Base-by-base conservation (phyloP, 2,888 invertebrate species). In the Euspilapteryx auroguttella region DNA sequence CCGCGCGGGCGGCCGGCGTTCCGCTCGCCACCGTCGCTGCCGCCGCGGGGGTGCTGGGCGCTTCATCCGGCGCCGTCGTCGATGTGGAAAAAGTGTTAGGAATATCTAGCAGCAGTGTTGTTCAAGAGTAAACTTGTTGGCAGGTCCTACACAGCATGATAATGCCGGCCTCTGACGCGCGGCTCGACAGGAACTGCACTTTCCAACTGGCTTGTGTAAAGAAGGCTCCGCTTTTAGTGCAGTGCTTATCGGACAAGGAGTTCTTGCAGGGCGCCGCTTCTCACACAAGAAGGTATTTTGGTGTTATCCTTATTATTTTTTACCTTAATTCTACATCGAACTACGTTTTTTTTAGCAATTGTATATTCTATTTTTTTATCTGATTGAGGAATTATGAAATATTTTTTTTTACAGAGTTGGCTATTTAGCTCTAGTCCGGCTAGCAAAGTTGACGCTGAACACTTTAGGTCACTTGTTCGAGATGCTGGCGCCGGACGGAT, bases 391-490 rank as follows among this genome's bases (percentile, higher is more conserved):
- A n/a, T n/a, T n/a, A n/a, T n/a, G n/a, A n/a, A n/a, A n/a, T n/a
- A n/a, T n/a, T n/a, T n/a, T n/a, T n/a, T 28, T 13, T 42, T 45
- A 34, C 63, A 85, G 92, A 43, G 87, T 90, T 32, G 94, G 94
- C 7, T 94, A 90, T 62, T 79, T 93, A 47, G 88, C 90, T 25
- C 86, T 94, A 37, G 79, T 96, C 44, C 89, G 92, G 52, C 80
- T 96, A 40, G 87, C 89, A 39, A 96, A 96, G 66, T 69, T 97
- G 33, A 83, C 94, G 44, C 71, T 97, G 29, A 92, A 92, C 17
- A 88, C 93, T 6, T 82, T 94, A 34, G 93, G 89, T 7, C 88
- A 92, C 48, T 81, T 90, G 12, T 79, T 87, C 62, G 87, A 85
- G 52, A 63, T 61, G 69, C 78, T 55, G 55, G 81, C 55, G 52